A percentile compares a stretch with the other conserved stretches of the same genome.
These are phyloP conservation scores for Drosophila nr. perissopoda DNA, from an alignment of 2,888 invertebrate genomes.

Conservation along the genomic window DNA sequence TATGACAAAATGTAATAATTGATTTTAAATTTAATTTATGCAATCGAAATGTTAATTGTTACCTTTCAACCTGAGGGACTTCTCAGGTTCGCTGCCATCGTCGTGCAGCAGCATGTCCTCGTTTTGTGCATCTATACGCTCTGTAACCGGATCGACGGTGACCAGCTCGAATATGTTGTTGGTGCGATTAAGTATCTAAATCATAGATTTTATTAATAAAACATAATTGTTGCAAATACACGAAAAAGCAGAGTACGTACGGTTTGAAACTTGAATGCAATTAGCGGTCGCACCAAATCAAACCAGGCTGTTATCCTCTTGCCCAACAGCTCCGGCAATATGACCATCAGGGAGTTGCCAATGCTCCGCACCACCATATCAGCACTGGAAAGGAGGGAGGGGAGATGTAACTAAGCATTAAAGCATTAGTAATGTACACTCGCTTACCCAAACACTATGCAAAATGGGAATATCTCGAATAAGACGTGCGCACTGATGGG, in stretches of 20 bases:
- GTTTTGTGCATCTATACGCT: constrained; percentile 87
- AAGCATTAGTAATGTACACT: not conserved
- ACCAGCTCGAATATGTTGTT: constrained; percentile 98
- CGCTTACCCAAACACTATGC: constrained; percentile 96
- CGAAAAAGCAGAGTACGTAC: constrained; percentile 86
- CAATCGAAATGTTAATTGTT: constrained; percentile 24
- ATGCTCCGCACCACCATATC: constrained; percentile 95
- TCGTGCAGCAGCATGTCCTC: constrained; percentile 85
- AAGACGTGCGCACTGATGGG: constrained; percentile 95
- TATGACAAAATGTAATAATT: not conserved
- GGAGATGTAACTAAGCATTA: not conserved
- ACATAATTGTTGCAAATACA: not conserved
- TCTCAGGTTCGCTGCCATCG: constrained; percentile 90
- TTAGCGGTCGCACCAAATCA: constrained; percentile 94
- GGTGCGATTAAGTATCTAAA: constrained; percentile 95
- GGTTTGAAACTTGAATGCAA: constrained; percentile 97
- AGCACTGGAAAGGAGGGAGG: constrained; percentile 86
- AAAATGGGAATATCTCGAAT: constrained; percentile 99
- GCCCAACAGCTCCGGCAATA: constrained; percentile 93
- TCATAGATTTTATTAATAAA: not conserved
- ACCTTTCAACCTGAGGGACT: constrained; percentile 92
- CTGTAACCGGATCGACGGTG: constrained; percentile 94
- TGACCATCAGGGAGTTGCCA: constrained; percentile 95
- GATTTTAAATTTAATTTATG: not conserved
- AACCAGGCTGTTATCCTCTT: constrained; percentile 97